These are phyloP conservation scores for Erebia epiphron DNA, from an alignment of 2,888 invertebrate genomes.

Conservation along the genomic window DNA sequence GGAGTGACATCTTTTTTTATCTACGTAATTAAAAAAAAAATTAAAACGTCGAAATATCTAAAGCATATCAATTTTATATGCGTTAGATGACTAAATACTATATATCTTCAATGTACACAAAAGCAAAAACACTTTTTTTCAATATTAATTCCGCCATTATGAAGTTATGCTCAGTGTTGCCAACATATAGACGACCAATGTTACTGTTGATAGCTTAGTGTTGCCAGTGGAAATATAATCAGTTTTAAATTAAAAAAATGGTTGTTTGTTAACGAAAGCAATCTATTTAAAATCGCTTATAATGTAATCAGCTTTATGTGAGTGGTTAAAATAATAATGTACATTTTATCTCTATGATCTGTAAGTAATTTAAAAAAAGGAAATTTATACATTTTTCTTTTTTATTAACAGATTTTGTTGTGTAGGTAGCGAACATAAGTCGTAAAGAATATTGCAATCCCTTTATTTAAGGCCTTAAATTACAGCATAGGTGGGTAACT, in stretches of 20 bases:
- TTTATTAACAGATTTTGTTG: too few relatives aligned
- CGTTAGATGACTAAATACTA: not conserved
- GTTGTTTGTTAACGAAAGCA: slow-evolving; percentile 69
- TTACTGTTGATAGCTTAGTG: slow-evolving; percentile 50
- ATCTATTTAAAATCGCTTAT: slow-evolving; percentile 64
- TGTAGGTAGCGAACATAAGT: too few relatives aligned
- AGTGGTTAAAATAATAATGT: slow-evolving; percentile 58
- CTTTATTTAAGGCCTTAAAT: too few relatives aligned
- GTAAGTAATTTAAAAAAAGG: slow-evolving; percentile 59
- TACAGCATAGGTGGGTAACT: too few relatives aligned
- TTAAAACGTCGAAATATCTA: not conserved
- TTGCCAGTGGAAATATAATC: slow-evolving; percentile 47
- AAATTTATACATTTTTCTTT: too few relatives aligned
- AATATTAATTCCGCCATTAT: slow-evolving; percentile 6
- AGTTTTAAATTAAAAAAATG: slow-evolving; percentile 44
- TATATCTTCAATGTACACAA: too few relatives aligned
- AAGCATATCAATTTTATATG: slow-evolving; percentile 3
- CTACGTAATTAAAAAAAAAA: not conserved
- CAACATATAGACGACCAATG: slow-evolving; percentile 55
- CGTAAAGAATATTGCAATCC: too few relatives aligned
- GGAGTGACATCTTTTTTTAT: not conserved
- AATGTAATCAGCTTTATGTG: slow-evolving; percentile 73
- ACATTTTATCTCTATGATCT: slow-evolving; percentile 44
- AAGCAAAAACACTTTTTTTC: not conserved
- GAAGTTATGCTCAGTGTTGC: slow-evolving; percentile 51